Conservation (phyloP, 2,888 invertebrate genomes). For the Auanema sp. region DNA sequence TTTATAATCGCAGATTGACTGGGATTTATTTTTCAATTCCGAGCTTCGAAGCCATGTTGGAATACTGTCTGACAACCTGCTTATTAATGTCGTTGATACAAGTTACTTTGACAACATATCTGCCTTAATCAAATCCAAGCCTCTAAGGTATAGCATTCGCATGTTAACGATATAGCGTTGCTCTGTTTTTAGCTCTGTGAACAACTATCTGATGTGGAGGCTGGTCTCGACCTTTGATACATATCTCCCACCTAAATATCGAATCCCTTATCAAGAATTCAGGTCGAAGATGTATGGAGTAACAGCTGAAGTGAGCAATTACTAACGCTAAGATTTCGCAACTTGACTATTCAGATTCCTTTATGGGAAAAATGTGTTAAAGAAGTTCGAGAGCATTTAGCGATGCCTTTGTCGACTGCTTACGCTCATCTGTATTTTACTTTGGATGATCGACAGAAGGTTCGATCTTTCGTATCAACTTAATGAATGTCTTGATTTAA, state of each 20-base stretch:
- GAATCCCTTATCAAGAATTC: constrained; percentile 42
- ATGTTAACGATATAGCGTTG: background rate
- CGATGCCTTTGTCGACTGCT: constrained; percentile 48
- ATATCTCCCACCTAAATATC: constrained; percentile 45
- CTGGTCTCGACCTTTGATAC: constrained; percentile 43
- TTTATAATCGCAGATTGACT: constrained; percentile 37
- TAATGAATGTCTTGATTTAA: constrained; percentile 10
- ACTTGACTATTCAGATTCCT: constrained; percentile 23
- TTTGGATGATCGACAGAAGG: constrained; percentile 22
- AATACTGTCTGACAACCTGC: constrained; percentile 36
- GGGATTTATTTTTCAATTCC: constrained; percentile 46
- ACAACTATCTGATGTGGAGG: constrained; percentile 57
- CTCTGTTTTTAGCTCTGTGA: constrained; percentile 35
- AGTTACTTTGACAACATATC: constrained; percentile 44
- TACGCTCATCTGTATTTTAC: constrained; percentile 48
- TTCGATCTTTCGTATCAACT: background rate
- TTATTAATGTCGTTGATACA: constrained; percentile 49
- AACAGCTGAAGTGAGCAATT: constrained; percentile 27
- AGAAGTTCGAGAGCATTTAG: constrained; percentile 47
- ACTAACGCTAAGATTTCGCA: background rate
- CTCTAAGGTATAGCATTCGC: constrained; percentile 23
- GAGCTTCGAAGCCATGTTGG: constrained; percentile 38
- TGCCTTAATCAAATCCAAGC: constrained; percentile 28
- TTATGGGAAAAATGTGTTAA: constrained; percentile 52
- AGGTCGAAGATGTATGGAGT: constrained; percentile 38